phyloP scores from a whole-genome alignment of 2,113 vertebrate genomes.

The Myotis brandtii region DNA sequence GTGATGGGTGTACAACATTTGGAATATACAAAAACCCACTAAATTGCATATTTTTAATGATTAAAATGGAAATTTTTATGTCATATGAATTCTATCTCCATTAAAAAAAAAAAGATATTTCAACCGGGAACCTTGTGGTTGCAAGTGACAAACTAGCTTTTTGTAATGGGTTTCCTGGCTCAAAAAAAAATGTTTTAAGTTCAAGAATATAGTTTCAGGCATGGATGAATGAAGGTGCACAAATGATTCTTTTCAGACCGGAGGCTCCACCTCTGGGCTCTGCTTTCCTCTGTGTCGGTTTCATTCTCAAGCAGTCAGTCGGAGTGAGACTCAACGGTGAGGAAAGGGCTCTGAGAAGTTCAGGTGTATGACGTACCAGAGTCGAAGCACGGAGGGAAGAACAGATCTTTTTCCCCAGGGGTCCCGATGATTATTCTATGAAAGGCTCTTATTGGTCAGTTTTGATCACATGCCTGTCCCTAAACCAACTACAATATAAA shows the following conservation, averaged over 20 bases:
- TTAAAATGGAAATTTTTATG: background rate
- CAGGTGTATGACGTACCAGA: background rate
- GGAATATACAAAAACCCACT: background rate
- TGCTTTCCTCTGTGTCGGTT: background rate
- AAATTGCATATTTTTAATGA: background rate
- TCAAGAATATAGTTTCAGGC: background rate
- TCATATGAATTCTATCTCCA: background rate
- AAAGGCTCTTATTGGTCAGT: slow-evolving; percentile 5
- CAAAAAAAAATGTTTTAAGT: background rate
- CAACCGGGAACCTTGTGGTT: background rate
- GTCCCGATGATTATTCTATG: background rate
- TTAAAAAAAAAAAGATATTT: background rate
- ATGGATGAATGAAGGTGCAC: background rate
- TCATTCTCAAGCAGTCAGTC: background rate
- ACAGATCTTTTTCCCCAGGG: background rate
- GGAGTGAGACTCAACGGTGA: background rate
- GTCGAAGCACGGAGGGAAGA: background rate
- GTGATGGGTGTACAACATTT: background rate
- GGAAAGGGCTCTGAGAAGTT: background rate
- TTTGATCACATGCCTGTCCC: background rate
- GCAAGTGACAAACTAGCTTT: background rate
- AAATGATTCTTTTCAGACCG: background rate
- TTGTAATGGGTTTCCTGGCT: background rate
- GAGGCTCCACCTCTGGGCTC: background rate
- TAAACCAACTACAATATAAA: background rate